A percentile compares a stretch with the other conserved stretches of the same genome.
These are phyloP conservation scores for Caenorhabditis macrosperma DNA, from an alignment of 2,888 invertebrate genomes.

Conservation along the genomic window DNA sequence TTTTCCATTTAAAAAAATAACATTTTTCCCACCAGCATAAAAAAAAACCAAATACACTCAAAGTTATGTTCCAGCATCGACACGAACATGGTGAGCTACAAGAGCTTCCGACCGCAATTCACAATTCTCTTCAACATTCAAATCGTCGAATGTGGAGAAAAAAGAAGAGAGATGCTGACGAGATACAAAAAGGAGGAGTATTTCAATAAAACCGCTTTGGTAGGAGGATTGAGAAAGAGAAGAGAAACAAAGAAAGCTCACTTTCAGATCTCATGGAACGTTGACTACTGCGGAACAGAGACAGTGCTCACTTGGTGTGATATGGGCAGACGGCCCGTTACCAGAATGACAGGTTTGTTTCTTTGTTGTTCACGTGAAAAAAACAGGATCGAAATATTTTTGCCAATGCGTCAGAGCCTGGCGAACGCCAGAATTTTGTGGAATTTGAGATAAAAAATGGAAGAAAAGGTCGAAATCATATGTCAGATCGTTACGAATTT, in stretches of 20 bases:
- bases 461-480: no score
- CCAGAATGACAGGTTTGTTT: slow-evolving; percentile 11
- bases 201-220: no score
- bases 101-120: not conserved
- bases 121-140: not conserved
- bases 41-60: no score
- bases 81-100: not conserved
- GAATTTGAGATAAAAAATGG: no score
- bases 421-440: no score
- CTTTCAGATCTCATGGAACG: not conserved
- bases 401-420: no score
- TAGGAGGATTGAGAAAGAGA: not conserved
- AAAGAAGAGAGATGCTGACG: no score
- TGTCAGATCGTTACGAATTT: no score
- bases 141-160: not conserved
- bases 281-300: slow-evolving; percentile 1
- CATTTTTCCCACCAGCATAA: no score
- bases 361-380: not conserved
- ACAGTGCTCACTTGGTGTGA: slow-evolving; percentile 9
- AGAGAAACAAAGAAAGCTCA: not conserved
- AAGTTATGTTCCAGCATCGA: slow-evolving; percentile 15
- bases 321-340: not conserved
- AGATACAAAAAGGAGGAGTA: no score
- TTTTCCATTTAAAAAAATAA: no score
- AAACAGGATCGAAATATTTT: no score